Evolutionary conservation across 2,888 invertebrate species (phyloP).

Genomic region (Sepioteuthis lessoniana): DNA sequence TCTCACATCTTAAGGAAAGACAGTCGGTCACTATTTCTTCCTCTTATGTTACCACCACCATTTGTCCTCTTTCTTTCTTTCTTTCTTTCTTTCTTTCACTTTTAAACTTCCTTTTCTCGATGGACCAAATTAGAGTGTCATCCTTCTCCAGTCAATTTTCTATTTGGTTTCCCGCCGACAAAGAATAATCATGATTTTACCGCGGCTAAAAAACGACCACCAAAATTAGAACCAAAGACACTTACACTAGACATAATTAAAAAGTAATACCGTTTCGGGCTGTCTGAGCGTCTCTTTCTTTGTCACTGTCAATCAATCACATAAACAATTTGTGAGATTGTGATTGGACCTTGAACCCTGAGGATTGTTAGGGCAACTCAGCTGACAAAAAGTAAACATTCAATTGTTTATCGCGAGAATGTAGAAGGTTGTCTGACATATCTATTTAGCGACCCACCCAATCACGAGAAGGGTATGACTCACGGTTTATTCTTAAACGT

Average conservation of each 20-base stretch:
- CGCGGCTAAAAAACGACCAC: background rate
- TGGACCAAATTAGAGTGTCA: background rate
- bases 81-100: background rate
- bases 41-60: background rate
- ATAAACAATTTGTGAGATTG: no score
- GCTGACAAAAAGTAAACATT: no score
- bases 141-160: background rate
- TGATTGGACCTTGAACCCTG: no score
- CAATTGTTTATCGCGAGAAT: no score
- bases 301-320: background rate
- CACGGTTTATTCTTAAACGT: no score
- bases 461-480: no score
- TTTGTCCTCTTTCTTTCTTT: no score
- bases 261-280: background rate
- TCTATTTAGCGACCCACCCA: no score
- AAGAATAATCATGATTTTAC: background rate
- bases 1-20: no score
- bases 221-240: background rate
- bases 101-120: background rate
- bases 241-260: background rate
- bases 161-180: background rate
- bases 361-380: no score
- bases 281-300: background rate
- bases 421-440: no score
- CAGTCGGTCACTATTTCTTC: background rate